Conservation (phyloP, 1,140 invertebrate species). For the Papilio aristodemus region DNA sequence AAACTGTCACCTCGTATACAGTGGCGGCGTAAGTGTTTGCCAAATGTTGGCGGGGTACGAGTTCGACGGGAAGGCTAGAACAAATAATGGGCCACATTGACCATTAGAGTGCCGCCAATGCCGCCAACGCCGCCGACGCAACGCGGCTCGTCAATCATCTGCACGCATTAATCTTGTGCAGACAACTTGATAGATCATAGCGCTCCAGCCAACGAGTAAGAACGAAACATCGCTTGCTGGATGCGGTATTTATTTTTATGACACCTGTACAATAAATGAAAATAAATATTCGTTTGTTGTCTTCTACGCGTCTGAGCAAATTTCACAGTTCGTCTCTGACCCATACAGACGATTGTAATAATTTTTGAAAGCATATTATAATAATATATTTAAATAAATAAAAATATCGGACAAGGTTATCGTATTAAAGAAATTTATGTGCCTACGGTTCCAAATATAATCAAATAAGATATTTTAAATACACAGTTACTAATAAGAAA, state of each 20-base stretch:
- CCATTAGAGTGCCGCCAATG: conserved; percentile 68
- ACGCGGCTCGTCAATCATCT: conserved; percentile 79
- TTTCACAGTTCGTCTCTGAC: too few relatives aligned
- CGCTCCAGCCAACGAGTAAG: conserved; percentile 43
- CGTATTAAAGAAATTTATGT: too few relatives aligned
- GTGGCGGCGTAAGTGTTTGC: not conserved
- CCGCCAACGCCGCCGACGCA: conserved; percentile 61
- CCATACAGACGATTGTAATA: too few relatives aligned
- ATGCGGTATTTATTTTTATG: conserved; percentile 44
- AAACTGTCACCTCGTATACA: not conserved
- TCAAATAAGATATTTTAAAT: too few relatives aligned
- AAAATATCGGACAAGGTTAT: too few relatives aligned
- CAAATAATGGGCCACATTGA: conserved; percentile 60
- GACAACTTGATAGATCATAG: conserved; percentile 80
- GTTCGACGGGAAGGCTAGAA: conserved; percentile 38
- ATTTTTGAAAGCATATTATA: too few relatives aligned
- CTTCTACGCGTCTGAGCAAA: too few relatives aligned
- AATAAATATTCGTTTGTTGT: too few relatives aligned
- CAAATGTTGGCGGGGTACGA: conserved; percentile 8
- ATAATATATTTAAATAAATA: too few relatives aligned
- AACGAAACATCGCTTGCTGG: conserved; percentile 41
- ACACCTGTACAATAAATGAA: too few relatives aligned
- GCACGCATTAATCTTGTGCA: conserved; percentile 78
- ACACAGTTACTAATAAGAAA: too few relatives aligned
- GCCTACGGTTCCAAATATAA: too few relatives aligned